Conservation (phyloP, 2,888 invertebrate genomes). For the Syrista parreyssii region DNA sequence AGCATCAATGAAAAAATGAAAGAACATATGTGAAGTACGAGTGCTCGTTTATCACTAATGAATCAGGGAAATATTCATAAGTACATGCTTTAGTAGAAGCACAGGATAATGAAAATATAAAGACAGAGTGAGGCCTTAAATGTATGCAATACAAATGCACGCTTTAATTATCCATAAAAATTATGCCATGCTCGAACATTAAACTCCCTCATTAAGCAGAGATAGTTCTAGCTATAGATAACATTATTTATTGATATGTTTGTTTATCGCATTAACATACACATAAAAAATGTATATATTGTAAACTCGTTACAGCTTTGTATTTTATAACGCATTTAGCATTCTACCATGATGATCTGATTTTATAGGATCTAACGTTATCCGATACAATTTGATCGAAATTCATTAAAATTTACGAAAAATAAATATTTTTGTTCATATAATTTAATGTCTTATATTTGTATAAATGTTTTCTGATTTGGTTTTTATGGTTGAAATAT, state of each 20-base stretch:
- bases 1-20: neutral
- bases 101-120: neutral
- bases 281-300: neutral
- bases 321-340: neutral
- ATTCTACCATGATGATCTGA: too few relatives aligned
- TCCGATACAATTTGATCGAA: neutral
- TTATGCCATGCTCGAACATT: neutral
- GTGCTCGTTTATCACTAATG: neutral
- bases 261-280: neutral
- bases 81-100: neutral
- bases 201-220: neutral
- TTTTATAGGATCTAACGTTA: neutral
- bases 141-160: neutral
- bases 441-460: neutral
- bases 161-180: neutral
- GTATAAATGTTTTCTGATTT: neutral
- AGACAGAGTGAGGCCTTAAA: neutral
- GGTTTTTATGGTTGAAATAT: neutral
- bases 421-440: neutral
- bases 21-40: neutral
- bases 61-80: neutral
- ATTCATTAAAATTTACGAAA: neutral
- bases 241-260: neutral
- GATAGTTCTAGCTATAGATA: neutral
- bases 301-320: neutral